phyloP scores from a whole-genome alignment of 2,888 invertebrate species.

The Tineola bisselliella region DNA sequence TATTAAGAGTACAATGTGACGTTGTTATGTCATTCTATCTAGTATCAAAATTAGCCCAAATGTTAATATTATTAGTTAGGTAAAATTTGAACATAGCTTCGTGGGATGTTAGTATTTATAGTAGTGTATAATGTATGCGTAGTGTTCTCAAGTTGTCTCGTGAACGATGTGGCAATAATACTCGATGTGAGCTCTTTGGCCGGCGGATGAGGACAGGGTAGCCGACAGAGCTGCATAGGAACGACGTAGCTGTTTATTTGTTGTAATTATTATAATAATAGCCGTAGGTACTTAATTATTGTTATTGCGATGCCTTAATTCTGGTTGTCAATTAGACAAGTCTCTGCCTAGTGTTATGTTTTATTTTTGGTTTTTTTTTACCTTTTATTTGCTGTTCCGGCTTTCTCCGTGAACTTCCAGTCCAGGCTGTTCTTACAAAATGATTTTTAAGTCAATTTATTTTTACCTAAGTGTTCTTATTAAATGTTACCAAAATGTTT shows the following conservation, averaged over 20 bases:
- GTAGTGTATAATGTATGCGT: slow-evolving; percentile 21
- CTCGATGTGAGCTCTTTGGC: slow-evolving; percentile 37
- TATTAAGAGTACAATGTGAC: slow-evolving; percentile 67
- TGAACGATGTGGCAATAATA: slow-evolving; percentile 54
- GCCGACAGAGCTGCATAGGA: neutral
- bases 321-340: slow-evolving; percentile 70
- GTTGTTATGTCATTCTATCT: slow-evolving; percentile 68
- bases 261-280: slow-evolving; percentile 66
- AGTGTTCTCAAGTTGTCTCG: neutral
- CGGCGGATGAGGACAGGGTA: neutral
- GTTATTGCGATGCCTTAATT: slow-evolving; percentile 71
- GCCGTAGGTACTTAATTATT: slow-evolving; percentile 69
- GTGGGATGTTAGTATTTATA: slow-evolving; percentile 67
- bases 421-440: slow-evolving; percentile 70
- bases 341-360: slow-evolving; percentile 66
- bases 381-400: slow-evolving; percentile 58
- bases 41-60: slow-evolving; percentile 71
- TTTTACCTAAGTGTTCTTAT: slow-evolving; percentile 72
- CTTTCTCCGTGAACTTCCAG: slow-evolving; percentile 67
- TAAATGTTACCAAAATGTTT: slow-evolving; percentile 72
- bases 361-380: slow-evolving; percentile 51
- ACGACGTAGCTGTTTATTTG: slow-evolving; percentile 41
- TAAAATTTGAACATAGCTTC: slow-evolving; percentile 67
- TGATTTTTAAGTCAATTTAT: slow-evolving; percentile 70
- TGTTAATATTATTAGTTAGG: slow-evolving; percentile 68